phyloP scores from a whole-genome alignment of 2,113 vertebrate genomes.

The Podarcis cretensis region DNA sequence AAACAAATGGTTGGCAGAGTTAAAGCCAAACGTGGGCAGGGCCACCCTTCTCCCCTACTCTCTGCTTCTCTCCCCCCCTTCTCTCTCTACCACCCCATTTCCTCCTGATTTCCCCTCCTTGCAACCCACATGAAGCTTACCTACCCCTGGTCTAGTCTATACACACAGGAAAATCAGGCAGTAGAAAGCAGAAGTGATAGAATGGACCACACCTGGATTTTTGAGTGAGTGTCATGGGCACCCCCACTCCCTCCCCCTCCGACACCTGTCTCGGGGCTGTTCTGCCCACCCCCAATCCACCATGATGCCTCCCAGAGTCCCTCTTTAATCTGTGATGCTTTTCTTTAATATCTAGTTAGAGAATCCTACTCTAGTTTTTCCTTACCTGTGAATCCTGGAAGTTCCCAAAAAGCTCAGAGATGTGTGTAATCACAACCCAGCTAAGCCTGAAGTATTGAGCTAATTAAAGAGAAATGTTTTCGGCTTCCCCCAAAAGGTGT shows the following conservation, averaged over 20 bases:
- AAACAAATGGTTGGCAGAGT: too few species aligned
- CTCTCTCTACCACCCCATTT: too few species aligned
- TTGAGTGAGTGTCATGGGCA: too few species aligned
- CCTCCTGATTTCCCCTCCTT: too few species aligned
- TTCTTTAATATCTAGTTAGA: not conserved
- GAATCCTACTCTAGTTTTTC: not conserved
- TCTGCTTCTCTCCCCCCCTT: too few species aligned
- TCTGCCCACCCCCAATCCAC: not conserved
- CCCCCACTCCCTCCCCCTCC: too few species aligned
- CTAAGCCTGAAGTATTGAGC: not conserved
- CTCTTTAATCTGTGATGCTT: not conserved
- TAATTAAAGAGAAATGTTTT: not conserved
- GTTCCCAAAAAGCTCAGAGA: not conserved
- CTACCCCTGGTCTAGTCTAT: not conserved
- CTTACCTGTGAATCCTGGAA: not conserved
- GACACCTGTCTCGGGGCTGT: not conserved
- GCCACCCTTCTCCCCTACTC: too few species aligned
- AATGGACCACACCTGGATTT: not conserved
- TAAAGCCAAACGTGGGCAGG: too few species aligned
- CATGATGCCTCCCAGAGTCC: not conserved
- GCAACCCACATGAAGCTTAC: too few species aligned
- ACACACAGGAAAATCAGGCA: not conserved
- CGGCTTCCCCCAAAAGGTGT: not conserved
- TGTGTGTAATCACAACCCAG: not conserved
- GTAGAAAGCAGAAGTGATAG: not conserved